phyloP scores from a whole-genome alignment of 2,888 invertebrate species.

The Ryuthela nishihirai region DNA sequence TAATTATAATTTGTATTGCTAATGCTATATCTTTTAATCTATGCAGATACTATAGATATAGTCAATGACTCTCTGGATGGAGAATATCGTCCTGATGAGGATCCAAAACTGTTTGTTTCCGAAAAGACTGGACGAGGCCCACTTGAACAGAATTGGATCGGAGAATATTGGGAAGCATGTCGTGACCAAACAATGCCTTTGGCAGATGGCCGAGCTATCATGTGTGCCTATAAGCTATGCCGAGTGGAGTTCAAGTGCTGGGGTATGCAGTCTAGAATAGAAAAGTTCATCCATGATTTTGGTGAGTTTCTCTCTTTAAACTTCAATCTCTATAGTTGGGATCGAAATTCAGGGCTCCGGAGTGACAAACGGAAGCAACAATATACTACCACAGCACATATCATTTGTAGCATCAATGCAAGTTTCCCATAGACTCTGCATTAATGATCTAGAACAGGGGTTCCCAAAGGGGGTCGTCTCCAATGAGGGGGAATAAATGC shows the following conservation, averaged over 20 bases:
- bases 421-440: no score
- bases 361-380: no score
- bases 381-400: no score
- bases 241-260: slow-evolving; percentile 98
- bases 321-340: no score
- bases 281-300: slow-evolving; percentile 95
- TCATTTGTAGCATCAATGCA: no score
- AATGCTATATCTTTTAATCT: no score
- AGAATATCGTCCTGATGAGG: slow-evolving; percentile 90
- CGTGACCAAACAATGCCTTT: slow-evolving; percentile 44
- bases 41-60: slow-evolving; percentile 84
- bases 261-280: slow-evolving; percentile 99
- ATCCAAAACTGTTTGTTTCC: slow-evolving; percentile 82
- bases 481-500: no score
- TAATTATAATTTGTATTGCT: no score
- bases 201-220: slow-evolving; percentile 77
- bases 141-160: slow-evolving; percentile 81
- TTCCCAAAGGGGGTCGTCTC: no score
- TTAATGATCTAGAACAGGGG: no score
- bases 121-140: slow-evolving; percentile 91
- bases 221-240: slow-evolving; percentile 99
- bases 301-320: slow-evolving; percentile 61
- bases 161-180: slow-evolving; percentile 76
- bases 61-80: slow-evolving; percentile 91
- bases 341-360: no score